A percentile compares a stretch with the other conserved stretches of the same genome.
phyloP scores from a whole-genome alignment of 2,113 vertebrate species.

The Calcarius ornatus region DNA sequence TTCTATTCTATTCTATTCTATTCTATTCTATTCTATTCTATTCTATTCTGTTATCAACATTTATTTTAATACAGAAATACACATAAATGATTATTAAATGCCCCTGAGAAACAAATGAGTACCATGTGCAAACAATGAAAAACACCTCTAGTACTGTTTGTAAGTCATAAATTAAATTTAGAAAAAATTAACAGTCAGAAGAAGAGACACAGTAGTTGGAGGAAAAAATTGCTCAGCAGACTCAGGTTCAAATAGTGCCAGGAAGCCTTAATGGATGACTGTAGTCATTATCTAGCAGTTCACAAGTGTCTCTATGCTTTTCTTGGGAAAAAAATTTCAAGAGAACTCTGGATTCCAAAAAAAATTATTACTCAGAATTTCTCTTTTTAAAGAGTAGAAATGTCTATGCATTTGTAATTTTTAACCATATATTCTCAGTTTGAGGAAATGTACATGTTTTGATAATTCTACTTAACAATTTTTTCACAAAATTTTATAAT shows the following conservation, averaged over 20 bases:
- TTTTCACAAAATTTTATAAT: neutral
- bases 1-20: neutral
- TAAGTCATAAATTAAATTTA: neutral
- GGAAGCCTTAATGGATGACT: neutral
- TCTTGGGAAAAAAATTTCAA: neutral
- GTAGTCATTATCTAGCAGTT: neutral
- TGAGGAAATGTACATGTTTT: neutral
- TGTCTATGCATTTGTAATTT: neutral
- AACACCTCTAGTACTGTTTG: neutral
- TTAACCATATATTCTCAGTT: neutral
- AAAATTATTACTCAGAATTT: neutral
- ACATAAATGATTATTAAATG: neutral
- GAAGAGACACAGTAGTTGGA: neutral
- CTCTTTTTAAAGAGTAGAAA: neutral
- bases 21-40: neutral
- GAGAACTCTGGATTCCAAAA: neutral
- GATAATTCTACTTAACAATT: neutral
- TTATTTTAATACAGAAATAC: neutral
- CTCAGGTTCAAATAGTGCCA: neutral
- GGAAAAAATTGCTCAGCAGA: neutral
- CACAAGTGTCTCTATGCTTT: neutral
- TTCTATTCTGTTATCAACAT: accelerated
- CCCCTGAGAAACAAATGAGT: neutral
- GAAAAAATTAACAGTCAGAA: neutral
- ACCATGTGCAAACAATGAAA: neutral